Conservation (phyloP, 2,113 vertebrate species). For the Xerus inauris region DNA sequence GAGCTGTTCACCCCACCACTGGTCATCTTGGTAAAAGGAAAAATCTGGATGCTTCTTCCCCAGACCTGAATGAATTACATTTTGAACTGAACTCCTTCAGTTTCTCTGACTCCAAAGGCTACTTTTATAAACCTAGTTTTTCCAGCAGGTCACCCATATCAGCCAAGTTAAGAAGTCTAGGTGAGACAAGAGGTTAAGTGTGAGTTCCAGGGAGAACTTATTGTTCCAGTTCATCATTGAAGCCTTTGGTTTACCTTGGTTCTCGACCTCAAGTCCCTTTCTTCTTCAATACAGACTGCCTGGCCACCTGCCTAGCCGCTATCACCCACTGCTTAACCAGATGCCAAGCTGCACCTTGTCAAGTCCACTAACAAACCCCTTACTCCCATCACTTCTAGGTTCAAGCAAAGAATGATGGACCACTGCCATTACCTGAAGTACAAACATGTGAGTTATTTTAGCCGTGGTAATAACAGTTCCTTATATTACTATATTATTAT, state of each 20-base stretch:
- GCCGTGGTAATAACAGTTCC: neutral
- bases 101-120: neutral
- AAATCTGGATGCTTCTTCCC: neutral
- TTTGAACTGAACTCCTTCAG: neutral
- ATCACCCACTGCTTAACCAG: neutral
- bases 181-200: neutral
- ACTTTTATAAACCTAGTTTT: neutral
- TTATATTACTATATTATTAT: neutral
- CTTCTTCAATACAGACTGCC: neutral
- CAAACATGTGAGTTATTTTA: neutral
- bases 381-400: neutral
- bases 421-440: neutral
- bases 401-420: neutral
- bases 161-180: neutral
- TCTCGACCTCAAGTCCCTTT: neutral
- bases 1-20: neutral
- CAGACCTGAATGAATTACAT: no score
- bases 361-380: neutral
- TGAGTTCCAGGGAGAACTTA: neutral
- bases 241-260: neutral
- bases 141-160: neutral
- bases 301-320: neutral
- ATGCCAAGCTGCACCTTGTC: neutral
- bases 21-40: no score
- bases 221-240: neutral